Percentiles rank a stretch among this genome's conserved stretches.
These are phyloP conservation scores for Perizoma flavofasciatum DNA, from an alignment of 2,888 invertebrate genomes.

Conservation along the genomic window DNA sequence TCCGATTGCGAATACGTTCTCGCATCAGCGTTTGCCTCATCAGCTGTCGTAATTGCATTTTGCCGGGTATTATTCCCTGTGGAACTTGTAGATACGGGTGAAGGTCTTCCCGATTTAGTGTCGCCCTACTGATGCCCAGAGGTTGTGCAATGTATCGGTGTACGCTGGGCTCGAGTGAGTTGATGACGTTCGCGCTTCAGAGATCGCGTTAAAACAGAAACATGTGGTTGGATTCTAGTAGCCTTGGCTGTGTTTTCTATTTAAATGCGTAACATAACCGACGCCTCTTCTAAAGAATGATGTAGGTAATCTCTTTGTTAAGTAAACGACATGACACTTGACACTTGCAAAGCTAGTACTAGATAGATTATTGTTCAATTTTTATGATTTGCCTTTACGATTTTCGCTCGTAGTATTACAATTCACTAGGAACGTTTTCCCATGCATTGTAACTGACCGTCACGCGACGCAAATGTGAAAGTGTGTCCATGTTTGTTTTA, in stretches of 20 bases:
- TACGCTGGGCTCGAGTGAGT: slow-evolving; percentile 54
- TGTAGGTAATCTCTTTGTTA: slow-evolving; percentile 25
- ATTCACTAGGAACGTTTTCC: slow-evolving; percentile 30
- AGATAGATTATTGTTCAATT: slow-evolving; percentile 27
- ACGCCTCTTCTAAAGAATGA: slow-evolving; percentile 9
- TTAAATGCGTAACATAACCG: slow-evolving; percentile 12
- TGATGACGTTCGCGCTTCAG: slow-evolving; percentile 49
- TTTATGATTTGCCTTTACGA: slow-evolving; percentile 18
- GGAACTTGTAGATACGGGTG: slow-evolving; percentile 70
- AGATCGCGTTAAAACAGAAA: slow-evolving; percentile 41
- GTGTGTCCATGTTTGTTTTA: slow-evolving; percentile 51
- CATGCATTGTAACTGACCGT: slow-evolving; percentile 50
- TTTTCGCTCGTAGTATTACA: slow-evolving; percentile 30
- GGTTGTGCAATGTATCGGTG: slow-evolving; percentile 66
- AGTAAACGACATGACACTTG: slow-evolving; percentile 24
- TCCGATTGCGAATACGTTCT: slow-evolving; percentile 27
- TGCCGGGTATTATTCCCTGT: slow-evolving; percentile 51
- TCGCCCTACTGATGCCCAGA: slow-evolving; percentile 61
- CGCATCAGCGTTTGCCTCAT: slow-evolving; percentile 18
- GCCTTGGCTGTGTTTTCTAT: slow-evolving; percentile 40
- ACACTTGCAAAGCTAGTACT: no score
- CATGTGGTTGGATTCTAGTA: slow-evolving; percentile 38
- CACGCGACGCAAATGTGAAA: slow-evolving; percentile 69
- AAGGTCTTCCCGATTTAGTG: slow-evolving; percentile 79
- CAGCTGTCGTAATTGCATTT: slow-evolving; percentile 27